Evolutionary conservation across 2,888 invertebrate genomes (phyloP).

Genomic region (Augiades crinisus): DNA sequence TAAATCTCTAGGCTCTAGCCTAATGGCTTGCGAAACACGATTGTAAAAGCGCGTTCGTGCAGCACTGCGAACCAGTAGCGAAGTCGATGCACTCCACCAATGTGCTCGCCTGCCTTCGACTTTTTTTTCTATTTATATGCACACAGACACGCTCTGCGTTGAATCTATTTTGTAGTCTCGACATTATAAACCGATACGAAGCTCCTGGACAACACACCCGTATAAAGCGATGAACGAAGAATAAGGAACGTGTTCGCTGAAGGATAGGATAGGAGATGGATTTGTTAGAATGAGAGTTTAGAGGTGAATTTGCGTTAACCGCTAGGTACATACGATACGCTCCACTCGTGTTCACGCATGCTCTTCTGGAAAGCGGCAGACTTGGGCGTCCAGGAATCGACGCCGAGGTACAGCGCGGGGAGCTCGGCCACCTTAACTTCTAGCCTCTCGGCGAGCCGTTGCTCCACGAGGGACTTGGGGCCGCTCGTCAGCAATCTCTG

Average conservation of each 20-base stretch:
- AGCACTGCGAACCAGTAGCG: slow-evolving; percentile 47
- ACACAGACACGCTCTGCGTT: slow-evolving; percentile 32
- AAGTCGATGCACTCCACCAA: slow-evolving; percentile 50
- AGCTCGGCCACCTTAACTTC: slow-evolving; percentile 81
- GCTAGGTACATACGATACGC: slow-evolving; percentile 76
- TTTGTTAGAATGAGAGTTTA: slow-evolving; percentile 49
- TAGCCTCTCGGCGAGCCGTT: slow-evolving; percentile 72
- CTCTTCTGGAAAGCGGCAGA: slow-evolving; percentile 81
- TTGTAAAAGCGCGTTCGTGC: slow-evolving; percentile 41
- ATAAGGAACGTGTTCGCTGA: neutral
- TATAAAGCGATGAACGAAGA: neutral
- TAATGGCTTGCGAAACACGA: slow-evolving; percentile 37
- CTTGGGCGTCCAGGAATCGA: slow-evolving; percentile 89
- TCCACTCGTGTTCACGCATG: slow-evolving; percentile 81
- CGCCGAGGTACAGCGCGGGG: slow-evolving; percentile 87
- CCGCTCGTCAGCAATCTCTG: slow-evolving; percentile 67
- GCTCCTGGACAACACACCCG: slow-evolving; percentile 33
- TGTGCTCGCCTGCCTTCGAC: slow-evolving; percentile 36
- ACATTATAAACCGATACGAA: slow-evolving; percentile 23
- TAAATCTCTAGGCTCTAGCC: slow-evolving; percentile 17
- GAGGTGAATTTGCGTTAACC: slow-evolving; percentile 11
- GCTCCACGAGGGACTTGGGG: slow-evolving; percentile 67
- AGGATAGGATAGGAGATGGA: slow-evolving; percentile 18
- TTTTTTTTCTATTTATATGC: slow-evolving; percentile 48
- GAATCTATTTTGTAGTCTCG: slow-evolving; percentile 25